Evolutionary conservation across 2,797 vertebrate genomes (phyloP), one percentile per base, ranked within the genome.

Genomic region (Jordanella pulchra): DNA sequence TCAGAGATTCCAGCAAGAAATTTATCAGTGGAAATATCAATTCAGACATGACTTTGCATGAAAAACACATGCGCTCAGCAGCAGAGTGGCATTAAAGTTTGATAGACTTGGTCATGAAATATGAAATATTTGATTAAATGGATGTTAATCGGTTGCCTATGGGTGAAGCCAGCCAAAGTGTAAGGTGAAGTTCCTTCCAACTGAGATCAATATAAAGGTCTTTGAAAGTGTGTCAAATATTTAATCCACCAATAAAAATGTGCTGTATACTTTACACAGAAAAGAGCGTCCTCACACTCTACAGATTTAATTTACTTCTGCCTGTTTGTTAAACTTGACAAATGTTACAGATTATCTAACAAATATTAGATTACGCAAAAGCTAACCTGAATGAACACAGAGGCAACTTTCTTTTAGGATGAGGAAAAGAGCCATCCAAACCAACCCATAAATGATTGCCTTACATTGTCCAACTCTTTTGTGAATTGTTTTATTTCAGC

Each of bases 141-240:
- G 87, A 86, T 78, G 82, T 86, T 90, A 91, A 91, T 89, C 84
- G 75, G 86, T 83, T 78, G 83, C 83, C 82, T 79, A 65, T 83
- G 83, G 82, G 81, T 77, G 79, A 67, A 79, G 61, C 39, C 13
- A 67, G 73, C 48, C 73, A 80, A 64, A 78, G 73, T 80, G 76
- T 39, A 80, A 81, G 87, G 82, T 78, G 76, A 74, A 70, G 58
- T 67, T 76, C 44, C 32, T 42, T 78, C 45, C 48, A 65, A 61
- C 51, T 68, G 77, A 70, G 72, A 72, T 2, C 4, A 70, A 55
- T 75, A 60, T 69, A 58, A 74, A 77, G 21, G 73, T 66, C 44
- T 65, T 25, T 71, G 35, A 32, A 66, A 53, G 35, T 67, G 54
- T 61, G 64, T 58, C 14, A 65, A 67, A 78, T 63, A 68, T 54